Base-by-base conservation (phyloP, 2,113 vertebrate species). In the Chaetodon auriga region DNA sequence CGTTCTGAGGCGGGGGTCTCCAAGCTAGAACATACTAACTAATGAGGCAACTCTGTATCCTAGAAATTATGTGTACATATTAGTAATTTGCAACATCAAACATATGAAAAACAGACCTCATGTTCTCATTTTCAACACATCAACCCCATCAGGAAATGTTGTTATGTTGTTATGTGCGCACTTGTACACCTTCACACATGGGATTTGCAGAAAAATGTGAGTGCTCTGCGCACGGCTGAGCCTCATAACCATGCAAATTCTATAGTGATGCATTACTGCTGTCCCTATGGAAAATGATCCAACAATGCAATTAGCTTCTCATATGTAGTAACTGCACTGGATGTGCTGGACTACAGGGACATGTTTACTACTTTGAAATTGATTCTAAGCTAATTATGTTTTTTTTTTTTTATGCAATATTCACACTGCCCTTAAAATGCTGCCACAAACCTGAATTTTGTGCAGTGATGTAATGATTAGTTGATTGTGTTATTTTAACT, bases 281-380 rank as follows among this genome's bases (percentile, higher is more conserved):
- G 4, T 41, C 58, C 60, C 75, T 13, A 9, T 30, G n/a, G 71
- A 73, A 61, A 54, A 79, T 58, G 41, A 64, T 48, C 19, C 58
- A 68, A 57, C 9, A 58, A 48, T 79, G 58, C 41, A 68, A 64
- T 80, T 69, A 23, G 7, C 55, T 68, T 68, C 46, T 49, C 53
- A 10, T 54, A 21, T 7, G 5, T 21, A 63, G 46, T 38, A 58
- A 83, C 51, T 70, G 15, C 11, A 5, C 58, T 10, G 11, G 23
- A 16, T 55, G 30, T 63, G 48, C 36, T 63, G 21, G 38, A 14
- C 43, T 25, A 51, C 65, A 7, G 45, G 68, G 35, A 61, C n/a
- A 41, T 0, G 25, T 82, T 41, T 18, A 30, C 16, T 16, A 68
- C 10, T 62, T 8, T 76, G 54, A 58, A 65, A 74, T 30, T 53